phyloP scores from a whole-genome alignment of 1,140 invertebrate species.

The Ceratosolen fusciceps region DNA sequence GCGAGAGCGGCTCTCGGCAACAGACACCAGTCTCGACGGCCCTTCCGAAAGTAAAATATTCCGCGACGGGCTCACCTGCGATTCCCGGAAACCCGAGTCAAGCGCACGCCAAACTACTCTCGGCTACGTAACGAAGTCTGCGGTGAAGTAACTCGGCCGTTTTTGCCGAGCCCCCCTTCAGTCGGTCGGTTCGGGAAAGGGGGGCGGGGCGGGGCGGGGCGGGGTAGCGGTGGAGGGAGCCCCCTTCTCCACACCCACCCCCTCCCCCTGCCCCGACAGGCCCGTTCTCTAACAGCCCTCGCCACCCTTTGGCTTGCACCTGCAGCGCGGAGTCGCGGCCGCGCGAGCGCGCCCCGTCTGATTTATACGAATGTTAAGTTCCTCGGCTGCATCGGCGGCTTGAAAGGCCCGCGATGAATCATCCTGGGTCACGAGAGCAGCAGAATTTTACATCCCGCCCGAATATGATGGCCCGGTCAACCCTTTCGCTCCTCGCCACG shows the following conservation, averaged over 20 bases:
- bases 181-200: too few species aligned
- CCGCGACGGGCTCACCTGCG: constrained; percentile 17
- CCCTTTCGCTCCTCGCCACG: neutral
- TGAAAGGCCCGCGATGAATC: neutral
- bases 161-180: neutral
- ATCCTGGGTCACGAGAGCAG: neutral
- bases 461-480: neutral
- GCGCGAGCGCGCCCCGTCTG: neutral
- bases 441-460: neutral
- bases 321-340: constrained; percentile 10
- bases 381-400: neutral
- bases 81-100: constrained; percentile 35
- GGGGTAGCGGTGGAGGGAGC: too few species aligned
- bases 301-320: neutral
- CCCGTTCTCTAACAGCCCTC: too few species aligned
- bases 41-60: constrained; percentile 3
- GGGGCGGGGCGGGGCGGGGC: too few species aligned
- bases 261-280: neutral
- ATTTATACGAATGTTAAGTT: constrained; percentile 13
- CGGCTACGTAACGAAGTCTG: neutral
- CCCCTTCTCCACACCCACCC: too few species aligned
- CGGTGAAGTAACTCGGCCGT: constrained; percentile 23
- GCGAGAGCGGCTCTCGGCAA: neutral
- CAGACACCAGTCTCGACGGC: neutral
- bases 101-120: neutral